Evolutionary conservation across 2,797 vertebrate species (phyloP).

Genomic region (Anableps anableps): DNA sequence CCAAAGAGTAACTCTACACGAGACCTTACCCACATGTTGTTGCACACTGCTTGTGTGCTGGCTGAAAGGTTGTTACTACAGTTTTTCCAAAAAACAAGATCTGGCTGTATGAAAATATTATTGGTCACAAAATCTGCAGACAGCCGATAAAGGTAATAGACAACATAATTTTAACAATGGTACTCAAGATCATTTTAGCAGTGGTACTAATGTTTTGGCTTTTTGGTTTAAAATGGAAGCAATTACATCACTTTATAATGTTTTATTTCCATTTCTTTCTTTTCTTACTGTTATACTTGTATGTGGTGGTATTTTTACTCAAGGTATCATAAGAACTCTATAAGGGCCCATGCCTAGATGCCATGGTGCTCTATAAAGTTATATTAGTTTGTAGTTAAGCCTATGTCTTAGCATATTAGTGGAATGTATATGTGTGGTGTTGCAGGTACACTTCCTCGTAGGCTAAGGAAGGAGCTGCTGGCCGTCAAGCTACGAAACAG

Average conservation of each 20-base stretch:
- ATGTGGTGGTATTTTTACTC: not conserved
- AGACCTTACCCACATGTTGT: not conserved
- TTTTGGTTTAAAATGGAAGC: not conserved
- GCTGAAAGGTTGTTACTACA: too few species aligned
- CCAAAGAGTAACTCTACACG: not conserved
- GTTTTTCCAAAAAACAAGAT: too few species aligned
- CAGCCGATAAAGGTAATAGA: not conserved
- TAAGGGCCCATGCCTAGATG: not conserved
- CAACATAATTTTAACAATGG: not conserved
- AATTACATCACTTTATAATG: not conserved
- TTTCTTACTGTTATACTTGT: not conserved
- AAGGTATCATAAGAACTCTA: not conserved
- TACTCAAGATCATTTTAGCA: too few species aligned
- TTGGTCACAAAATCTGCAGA: too few species aligned
- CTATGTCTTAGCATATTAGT: not conserved
- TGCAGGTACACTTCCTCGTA: slow-evolving; percentile 95
- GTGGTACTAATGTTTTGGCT: not conserved
- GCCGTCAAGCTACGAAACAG: slow-evolving; percentile 94
- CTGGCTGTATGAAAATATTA: too few species aligned
- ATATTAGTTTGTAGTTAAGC: not conserved
- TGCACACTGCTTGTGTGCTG: too few species aligned
- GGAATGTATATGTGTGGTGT: slow-evolving; percentile 7
- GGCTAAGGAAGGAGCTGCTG: slow-evolving; percentile 95
- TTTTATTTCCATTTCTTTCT: not conserved
- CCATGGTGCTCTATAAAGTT: not conserved